Evolutionary conservation across 2,113 vertebrate species (phyloP), one percentile per base, ranked within the genome.

Genomic region (Pangasianodon gigas): DNA sequence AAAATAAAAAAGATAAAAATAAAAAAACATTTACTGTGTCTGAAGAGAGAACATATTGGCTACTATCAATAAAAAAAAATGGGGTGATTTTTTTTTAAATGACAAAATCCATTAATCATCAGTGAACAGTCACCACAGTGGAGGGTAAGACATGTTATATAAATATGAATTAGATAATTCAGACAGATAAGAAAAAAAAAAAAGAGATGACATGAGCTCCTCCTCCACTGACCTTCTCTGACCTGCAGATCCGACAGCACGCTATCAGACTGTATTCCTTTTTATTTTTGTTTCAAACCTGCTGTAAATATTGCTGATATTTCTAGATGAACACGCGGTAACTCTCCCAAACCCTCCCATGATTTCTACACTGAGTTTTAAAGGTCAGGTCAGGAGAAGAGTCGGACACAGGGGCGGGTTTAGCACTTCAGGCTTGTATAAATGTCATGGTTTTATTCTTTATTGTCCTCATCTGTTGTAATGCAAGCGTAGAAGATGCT

Each of bases 211-310:
- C 52, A 83, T 83, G 80, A 56, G 71, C 86, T 77, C 51, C 71
- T 87, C 86, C 69, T 87, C 86, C 71, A 46, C 37, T 87, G 86
- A 87, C 86, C 86, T 75, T 77, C 69, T 51, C 13, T 87, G 69
- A 77, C 86, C 69, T 44, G 71, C 71, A 41, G 18, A 77, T 60
- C 71, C 32, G 52, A 87, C 86, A 75, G 52, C 24, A 46, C 11
- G 65, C 5, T 29, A 41, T 77, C 58, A 60, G 32, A 84, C 24
- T 44, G 52, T 6, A 84, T 84, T 26, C 82, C 82, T 26, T 0
- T 44, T 44, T 62, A 7, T 44, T 24, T 60, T 60, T 18, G 56
- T 74, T 77, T 29, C 5, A 54, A 83, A 10, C n/a, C 8, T 26
- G 56, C 19, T 44, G 37, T 26, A 41, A 44, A 60, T 44, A 84